Conservation (phyloP, 2,113 vertebrate species). For the Sciurus niger region DNA sequence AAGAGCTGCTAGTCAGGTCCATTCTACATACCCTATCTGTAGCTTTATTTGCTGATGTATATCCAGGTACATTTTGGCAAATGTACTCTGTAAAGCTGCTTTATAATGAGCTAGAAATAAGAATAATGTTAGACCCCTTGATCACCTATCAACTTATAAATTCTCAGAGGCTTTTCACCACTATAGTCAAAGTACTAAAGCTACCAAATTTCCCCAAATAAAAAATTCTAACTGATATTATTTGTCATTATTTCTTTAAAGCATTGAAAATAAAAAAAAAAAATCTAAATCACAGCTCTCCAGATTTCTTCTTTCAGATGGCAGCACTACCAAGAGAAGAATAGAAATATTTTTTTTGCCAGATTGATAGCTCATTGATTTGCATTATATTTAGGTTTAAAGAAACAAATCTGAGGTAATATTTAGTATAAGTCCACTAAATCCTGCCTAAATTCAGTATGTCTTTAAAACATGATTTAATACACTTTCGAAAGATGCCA, state of each 20-base stretch:
- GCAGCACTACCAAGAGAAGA: not conserved
- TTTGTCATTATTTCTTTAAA: not conserved
- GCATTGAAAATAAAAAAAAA: not conserved
- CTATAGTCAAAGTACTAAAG: not conserved
- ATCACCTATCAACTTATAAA: not conserved
- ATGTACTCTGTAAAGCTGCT: not conserved
- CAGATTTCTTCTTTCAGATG: not conserved
- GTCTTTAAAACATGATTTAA: not conserved
- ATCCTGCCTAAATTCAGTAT: not conserved
- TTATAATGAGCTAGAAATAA: not conserved
- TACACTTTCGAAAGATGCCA: not conserved
- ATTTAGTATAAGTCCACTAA: not conserved
- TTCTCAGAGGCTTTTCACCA: not conserved
- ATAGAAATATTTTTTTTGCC: not conserved
- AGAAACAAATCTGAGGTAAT: not conserved
- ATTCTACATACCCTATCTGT: not conserved
- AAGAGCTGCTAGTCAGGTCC: not conserved
- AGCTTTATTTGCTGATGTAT: not conserved
- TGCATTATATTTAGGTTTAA: not conserved
- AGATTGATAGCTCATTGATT: not conserved
- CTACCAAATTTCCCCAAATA: not conserved
- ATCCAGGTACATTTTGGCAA: not conserved
- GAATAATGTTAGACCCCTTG: not conserved
- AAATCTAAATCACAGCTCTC: not conserved
- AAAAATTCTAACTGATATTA: not conserved